Percentiles rank a stretch among this genome's conserved stretches.
Conservation (phyloP, 2,888 invertebrate species). For the Ochropleura plecta region DNA sequence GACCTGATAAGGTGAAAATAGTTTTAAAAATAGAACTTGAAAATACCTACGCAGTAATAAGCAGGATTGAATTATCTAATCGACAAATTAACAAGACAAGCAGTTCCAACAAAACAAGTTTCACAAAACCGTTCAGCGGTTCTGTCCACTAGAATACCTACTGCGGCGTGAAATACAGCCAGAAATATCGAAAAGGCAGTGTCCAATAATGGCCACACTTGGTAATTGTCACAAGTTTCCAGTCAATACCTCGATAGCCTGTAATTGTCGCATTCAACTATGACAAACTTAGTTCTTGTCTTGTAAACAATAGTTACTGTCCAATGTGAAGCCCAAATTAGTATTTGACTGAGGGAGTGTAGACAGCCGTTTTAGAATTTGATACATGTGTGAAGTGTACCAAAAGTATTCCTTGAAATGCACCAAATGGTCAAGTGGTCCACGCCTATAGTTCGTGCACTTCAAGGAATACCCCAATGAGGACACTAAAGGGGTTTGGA, state of each 20-base stretch:
- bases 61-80: background rate
- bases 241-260: constrained; percentile 65
- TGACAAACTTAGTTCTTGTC: constrained; percentile 52
- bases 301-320: constrained; percentile 67
- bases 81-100: background rate
- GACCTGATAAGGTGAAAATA: background rate
- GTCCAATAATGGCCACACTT: constrained; percentile 41
- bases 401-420: too few relatives aligned
- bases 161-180: background rate
- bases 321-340: constrained; percentile 38
- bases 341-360: constrained; percentile 2
- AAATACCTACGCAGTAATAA: background rate
- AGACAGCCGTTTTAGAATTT: background rate
- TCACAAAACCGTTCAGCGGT: background rate
- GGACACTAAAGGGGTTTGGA: background rate
- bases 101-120: background rate
- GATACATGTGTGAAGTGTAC: background rate
- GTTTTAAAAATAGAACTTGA: background rate
- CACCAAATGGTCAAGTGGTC: too few relatives aligned
- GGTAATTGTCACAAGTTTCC: constrained; percentile 65
- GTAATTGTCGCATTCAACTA: constrained; percentile 63
- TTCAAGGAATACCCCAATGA: background rate
- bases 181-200: constrained; percentile 23
- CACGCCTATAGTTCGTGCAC: too few relatives aligned
- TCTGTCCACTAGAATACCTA: background rate